Percentiles rank a stretch among this genome's conserved stretches.
phyloP scores from a whole-genome alignment of 2,888 invertebrate genomes.

The Drosophila paramelanica region DNA sequence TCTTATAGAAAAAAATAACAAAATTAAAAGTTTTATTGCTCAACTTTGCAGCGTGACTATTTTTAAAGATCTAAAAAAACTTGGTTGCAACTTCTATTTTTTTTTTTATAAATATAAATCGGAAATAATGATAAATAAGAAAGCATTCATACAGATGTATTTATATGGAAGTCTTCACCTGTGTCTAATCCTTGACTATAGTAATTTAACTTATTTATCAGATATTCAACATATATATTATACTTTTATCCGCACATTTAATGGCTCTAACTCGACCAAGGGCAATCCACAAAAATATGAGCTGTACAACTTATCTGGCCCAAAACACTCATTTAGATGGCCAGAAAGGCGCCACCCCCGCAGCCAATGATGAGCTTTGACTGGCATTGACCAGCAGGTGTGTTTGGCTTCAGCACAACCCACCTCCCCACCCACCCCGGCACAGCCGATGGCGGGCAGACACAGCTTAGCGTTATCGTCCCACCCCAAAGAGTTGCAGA shows the following conservation, averaged over 20 bases:
- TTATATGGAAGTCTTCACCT: background rate
- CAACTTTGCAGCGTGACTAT: slow-evolving; percentile 3
- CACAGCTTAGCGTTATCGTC: slow-evolving; percentile 73
- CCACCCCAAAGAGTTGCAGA: slow-evolving; percentile 36
- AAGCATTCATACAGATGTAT: background rate
- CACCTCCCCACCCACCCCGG: background rate
- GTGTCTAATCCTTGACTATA: background rate
- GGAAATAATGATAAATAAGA: slow-evolving; percentile 1
- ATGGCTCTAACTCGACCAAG: slow-evolving; percentile 24
- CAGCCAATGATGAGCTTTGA: slow-evolving; percentile 68
- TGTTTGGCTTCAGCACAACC: slow-evolving; percentile 37
- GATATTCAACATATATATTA: slow-evolving; percentile 28
- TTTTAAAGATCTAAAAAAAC: slow-evolving; percentile 2
- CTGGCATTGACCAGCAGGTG: slow-evolving; percentile 78
- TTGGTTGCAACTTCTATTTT: slow-evolving; percentile 3
- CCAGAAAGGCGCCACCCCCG: slow-evolving; percentile 17
- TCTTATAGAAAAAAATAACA: slow-evolving; percentile 1
- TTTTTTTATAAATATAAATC: background rate
- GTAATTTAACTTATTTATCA: slow-evolving; percentile 16
- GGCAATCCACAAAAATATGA: slow-evolving; percentile 63
- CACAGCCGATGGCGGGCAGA: slow-evolving; percentile 31
- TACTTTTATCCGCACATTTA: slow-evolving; percentile 39
- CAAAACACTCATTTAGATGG: slow-evolving; percentile 75
- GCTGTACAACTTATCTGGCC: slow-evolving; percentile 60
- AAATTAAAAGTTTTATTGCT: background rate